Conservation (phyloP, 2,797 vertebrate genomes). For the Neopelma chrysocephalum region DNA sequence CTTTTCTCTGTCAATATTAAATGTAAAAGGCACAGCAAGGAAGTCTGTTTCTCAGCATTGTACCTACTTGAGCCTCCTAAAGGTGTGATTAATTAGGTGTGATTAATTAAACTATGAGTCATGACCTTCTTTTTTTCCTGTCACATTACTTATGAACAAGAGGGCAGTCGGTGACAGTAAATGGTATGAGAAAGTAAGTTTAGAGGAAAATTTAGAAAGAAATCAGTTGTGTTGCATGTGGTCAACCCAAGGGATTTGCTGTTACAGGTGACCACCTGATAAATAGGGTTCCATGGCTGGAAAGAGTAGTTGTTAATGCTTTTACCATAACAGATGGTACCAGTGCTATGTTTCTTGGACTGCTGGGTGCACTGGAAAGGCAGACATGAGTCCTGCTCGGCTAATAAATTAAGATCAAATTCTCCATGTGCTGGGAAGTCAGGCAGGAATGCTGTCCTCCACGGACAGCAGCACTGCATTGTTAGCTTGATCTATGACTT, state of each 20-base stretch:
- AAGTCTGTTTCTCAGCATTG: neutral
- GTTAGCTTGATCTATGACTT: constrained; percentile 40
- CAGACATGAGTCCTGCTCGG: constrained; percentile 6
- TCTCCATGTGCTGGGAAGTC: neutral
- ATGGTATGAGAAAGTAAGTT: neutral
- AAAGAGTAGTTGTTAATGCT: neutral
- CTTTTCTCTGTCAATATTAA: neutral
- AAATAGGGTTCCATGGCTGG: neutral
- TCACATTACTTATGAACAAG: neutral
- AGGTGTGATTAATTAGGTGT: constrained; percentile 35
- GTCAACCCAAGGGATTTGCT: neutral
- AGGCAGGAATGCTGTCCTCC: constrained; percentile 2
- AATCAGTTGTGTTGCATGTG: neutral
- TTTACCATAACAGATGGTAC: neutral
- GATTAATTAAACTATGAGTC: constrained; percentile 41
- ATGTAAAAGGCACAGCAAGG: neutral
- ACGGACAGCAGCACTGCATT: neutral
- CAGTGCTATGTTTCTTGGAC: neutral
- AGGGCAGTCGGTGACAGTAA: neutral
- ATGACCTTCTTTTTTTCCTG: neutral
- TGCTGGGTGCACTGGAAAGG: neutral
- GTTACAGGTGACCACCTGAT: neutral
- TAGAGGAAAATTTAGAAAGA: neutral
- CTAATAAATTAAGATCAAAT: constrained; percentile 9
- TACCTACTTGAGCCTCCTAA: neutral